Base-by-base conservation (phyloP, 92 coral and sea anemone species). In the Actinernus sp. region DNA sequence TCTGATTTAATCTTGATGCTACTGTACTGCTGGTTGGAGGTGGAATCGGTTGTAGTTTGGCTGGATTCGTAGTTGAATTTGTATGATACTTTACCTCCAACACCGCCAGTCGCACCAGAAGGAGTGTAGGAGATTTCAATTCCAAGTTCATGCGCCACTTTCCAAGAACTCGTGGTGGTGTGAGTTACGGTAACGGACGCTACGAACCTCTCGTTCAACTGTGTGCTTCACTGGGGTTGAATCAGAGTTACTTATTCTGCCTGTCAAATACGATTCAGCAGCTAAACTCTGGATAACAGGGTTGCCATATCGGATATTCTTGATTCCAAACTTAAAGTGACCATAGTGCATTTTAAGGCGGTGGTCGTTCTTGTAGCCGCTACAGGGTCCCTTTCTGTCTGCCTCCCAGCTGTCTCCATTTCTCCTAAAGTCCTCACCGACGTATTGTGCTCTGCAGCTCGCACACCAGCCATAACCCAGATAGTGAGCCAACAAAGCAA, bases 381-480 rank as follows among this genome's bases (percentile, higher is more conserved):
- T 25, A 30, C 96, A 88, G 2, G 87, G 71, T 14, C 58, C 56
- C 32, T 59, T 59, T 41, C 61, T 78, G 65, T 62, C 67, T 6
- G 90, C 82, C 20, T 38, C 71, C 96, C 96, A 84, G 22, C 70
- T 78, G 66, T 88, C 93, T 1, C 89, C 86, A 3, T 68, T 84
- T n/a, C 93, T 75, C 18, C 78, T 25, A 54, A 82, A 88, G 60
- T 88, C 93, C 30, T 88, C 82, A 0, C 89, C 93, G 13, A 64
- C 81, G 18, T 8, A 31, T 56, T 63, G 58, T 2, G 64, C 81
- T 70, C 93, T 45, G 63, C 93, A 82, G n/a, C 93, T 89, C 4
- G 61, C 39, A 31, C 78, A 68, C 89, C 88, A 88, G 18, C 93
- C 89, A 58, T 87, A 87, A 2, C 93, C 93, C 12, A 82, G 85